Evolutionary conservation across 1,140 invertebrate species (phyloP).

Genomic region (Drosophila bocki): DNA sequence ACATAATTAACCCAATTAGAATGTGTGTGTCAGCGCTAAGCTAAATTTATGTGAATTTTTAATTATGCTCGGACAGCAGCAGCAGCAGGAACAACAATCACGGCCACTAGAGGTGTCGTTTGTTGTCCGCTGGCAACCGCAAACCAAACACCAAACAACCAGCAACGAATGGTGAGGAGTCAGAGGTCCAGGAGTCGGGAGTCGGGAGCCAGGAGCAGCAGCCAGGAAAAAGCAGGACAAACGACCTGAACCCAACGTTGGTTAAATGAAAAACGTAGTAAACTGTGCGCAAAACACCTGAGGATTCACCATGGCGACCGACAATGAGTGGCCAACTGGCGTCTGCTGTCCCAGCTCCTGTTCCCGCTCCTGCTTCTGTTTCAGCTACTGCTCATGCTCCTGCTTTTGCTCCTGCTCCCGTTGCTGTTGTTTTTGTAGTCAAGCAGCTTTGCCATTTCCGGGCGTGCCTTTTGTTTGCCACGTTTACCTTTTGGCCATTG

Average conservation of each 20-base stretch:
- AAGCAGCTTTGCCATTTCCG: constrained; percentile 81
- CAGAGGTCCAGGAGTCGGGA: not conserved
- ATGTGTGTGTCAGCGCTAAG: constrained; percentile 80
- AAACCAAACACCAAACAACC: constrained; percentile 65
- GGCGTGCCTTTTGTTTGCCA: constrained; percentile 77
- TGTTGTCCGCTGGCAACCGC: constrained; percentile 60
- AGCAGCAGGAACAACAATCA: constrained; percentile 28
- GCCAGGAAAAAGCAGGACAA: constrained; percentile 60
- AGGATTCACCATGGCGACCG: constrained; percentile 82
- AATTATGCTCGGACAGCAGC: constrained; percentile 70
- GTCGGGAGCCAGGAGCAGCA: constrained; percentile 8
- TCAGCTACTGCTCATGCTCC: constrained; percentile 10
- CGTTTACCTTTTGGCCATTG: constrained; percentile 76
- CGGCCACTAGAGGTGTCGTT: constrained; percentile 43
- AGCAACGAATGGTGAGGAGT: constrained; percentile 15
- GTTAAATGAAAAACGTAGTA: constrained; percentile 84
- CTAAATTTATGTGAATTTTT: constrained; percentile 85
- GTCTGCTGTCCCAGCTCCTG: constrained; percentile 49
- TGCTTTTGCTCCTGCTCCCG: constrained; percentile 14
- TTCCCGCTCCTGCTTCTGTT: constrained; percentile 12
- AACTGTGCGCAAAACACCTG: constrained; percentile 84
- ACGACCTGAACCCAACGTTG: constrained; percentile 63
- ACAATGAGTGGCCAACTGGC: constrained; percentile 79
- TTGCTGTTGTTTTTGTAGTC: constrained; percentile 62
- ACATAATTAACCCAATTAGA: constrained; percentile 85